A percentile compares a stretch with the other conserved stretches of the same genome.
Conservation (phyloP, 2,797 vertebrate genomes). For the Mycteria americana region DNA sequence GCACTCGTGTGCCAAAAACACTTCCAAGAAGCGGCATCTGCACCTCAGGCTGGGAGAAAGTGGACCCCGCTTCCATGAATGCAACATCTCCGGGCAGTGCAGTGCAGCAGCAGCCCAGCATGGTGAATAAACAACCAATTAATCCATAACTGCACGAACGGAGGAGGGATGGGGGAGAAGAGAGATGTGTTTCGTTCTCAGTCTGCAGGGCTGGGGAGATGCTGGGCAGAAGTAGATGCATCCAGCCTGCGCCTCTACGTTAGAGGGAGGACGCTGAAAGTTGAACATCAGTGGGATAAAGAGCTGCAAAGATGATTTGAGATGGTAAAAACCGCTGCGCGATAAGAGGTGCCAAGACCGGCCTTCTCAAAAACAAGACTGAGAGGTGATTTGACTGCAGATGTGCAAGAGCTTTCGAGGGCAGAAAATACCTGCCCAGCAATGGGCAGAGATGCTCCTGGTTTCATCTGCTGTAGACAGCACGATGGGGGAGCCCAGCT, state of each 20-base stretch:
- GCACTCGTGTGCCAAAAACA: background rate
- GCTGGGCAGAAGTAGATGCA: background rate
- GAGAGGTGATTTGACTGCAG: background rate
- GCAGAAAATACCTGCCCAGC: background rate
- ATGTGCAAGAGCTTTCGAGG: background rate
- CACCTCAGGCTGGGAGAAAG: background rate
- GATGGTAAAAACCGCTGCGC: background rate
- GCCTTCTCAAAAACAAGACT: background rate
- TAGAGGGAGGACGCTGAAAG: background rate
- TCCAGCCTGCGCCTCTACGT: background rate
- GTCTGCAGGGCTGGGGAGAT: too few relatives aligned
- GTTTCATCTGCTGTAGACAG: background rate
- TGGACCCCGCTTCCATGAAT: rapidly evolving
- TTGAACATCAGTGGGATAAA: background rate
- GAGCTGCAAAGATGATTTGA: background rate
- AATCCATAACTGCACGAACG: rapidly evolving
- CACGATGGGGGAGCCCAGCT: background rate
- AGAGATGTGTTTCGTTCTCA: background rate
- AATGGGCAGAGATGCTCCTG: background rate
- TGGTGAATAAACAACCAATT: background rate
- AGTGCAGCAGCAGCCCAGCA: background rate
- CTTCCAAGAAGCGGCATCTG: background rate
- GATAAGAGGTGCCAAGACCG: background rate
- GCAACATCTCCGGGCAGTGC: rapidly evolving
- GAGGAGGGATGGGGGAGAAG: background rate